Percentiles rank a stretch among this genome's conserved stretches.
Evolutionary conservation across 2,888 invertebrate species (phyloP).

Genomic region (Stenotaenia linearis): DNA sequence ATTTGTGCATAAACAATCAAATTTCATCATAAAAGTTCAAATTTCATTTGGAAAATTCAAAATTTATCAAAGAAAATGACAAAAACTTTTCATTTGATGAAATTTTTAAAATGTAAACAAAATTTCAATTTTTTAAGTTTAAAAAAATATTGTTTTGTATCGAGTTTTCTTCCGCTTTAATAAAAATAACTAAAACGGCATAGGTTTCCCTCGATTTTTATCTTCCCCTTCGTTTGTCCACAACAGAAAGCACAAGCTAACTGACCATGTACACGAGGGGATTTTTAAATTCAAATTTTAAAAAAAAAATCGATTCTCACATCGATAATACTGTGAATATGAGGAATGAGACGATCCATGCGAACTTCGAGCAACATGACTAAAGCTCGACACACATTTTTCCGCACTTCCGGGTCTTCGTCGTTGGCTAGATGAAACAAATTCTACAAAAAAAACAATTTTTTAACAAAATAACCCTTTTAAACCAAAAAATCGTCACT

Average conservation of each 20-base stretch:
- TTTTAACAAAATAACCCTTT: neutral
- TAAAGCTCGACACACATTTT: conserved; percentile 95
- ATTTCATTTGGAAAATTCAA: too few species aligned
- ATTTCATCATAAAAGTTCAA: too few species aligned
- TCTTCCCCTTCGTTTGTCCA: neutral
- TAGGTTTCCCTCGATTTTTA: neutral
- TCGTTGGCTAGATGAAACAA: conserved; percentile 91
- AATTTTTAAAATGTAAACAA: too few species aligned
- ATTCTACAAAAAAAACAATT: conserved; percentile 53
- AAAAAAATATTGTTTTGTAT: neutral
- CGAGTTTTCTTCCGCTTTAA: conserved; percentile 7
- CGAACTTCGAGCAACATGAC: conserved; percentile 94
- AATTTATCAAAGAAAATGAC: too few species aligned
- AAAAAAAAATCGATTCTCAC: conserved; percentile 48
- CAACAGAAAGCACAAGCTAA: neutral
- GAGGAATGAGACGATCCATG: conserved; percentile 87
- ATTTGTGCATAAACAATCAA: too few species aligned
- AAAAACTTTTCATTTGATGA: too few species aligned
- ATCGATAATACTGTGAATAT: conserved; percentile 94
- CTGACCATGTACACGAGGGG: neutral
- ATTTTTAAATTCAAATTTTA: too few species aligned
- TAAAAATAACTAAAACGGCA: neutral
- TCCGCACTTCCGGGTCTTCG: conserved; percentile 93
- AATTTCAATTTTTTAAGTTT: too few species aligned
- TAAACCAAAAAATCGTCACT: conserved; percentile 31